Percentiles rank a stretch among this genome's conserved stretches.
phyloP scores from a whole-genome alignment of 30 jellyfish, hydroid and myxozoan species.

The Euphysa ruthae region DNA sequence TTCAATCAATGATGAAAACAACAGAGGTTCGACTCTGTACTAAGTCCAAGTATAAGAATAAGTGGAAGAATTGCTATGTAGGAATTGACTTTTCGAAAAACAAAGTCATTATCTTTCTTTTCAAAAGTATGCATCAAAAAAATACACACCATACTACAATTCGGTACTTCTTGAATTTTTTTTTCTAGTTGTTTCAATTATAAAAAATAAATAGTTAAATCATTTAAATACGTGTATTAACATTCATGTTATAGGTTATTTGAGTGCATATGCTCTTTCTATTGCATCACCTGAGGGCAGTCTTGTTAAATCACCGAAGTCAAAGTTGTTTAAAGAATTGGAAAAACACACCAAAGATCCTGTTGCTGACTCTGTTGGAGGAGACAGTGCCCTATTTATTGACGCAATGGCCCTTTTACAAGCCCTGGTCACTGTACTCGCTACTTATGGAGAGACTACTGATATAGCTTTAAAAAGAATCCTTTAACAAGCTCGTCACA shows the following conservation, averaged over 20 bases:
- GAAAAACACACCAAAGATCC: neutral
- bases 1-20: too few species aligned
- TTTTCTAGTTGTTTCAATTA: too few species aligned
- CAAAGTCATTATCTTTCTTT: too few species aligned
- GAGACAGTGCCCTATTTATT: conserved; percentile 4
- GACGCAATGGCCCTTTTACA: conserved; percentile 62
- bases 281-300: conserved; percentile 14
- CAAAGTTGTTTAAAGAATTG: neutral
- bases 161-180: too few species aligned
- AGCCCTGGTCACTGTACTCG: conserved; percentile 5
- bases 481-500: neutral
- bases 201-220: too few species aligned
- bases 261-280: conserved; percentile 5
- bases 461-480: neutral
- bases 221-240: too few species aligned
- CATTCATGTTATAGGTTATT: neutral
- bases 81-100: too few species aligned
- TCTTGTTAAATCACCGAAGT: conserved; percentile 15
- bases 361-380: neutral
- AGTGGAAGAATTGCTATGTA: too few species aligned
- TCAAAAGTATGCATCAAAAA: too few species aligned
- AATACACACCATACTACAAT: too few species aligned
- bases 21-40: too few species aligned
- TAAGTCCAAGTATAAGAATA: too few species aligned
- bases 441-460: conserved; percentile 26